Percentiles rank a stretch among this genome's conserved stretches.
Evolutionary conservation across 1,140 invertebrate genomes (phyloP).

Genomic region (Kradibia gibbosae): DNA sequence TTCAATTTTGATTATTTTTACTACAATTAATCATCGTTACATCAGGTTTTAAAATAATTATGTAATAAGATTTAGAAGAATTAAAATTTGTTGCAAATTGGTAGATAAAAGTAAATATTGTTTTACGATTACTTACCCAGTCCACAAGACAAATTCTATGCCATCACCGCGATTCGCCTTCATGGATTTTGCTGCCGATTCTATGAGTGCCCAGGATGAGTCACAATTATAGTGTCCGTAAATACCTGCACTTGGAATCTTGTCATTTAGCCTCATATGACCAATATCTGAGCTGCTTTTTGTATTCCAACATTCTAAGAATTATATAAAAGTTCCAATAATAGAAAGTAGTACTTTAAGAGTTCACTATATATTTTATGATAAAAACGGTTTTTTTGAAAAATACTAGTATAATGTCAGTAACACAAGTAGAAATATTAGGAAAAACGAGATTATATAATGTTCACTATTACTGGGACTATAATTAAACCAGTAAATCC

Average conservation of each 20-base stretch:
- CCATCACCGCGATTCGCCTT: slow-evolving; percentile 81
- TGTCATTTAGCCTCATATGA: slow-evolving; percentile 65
- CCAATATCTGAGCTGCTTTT: slow-evolving; percentile 60
- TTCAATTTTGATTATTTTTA: background rate
- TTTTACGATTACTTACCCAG: slow-evolving; percentile 78
- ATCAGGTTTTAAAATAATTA: background rate
- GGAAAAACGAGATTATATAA: too few relatives aligned
- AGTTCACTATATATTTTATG: too few relatives aligned
- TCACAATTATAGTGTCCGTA: slow-evolving; percentile 92
- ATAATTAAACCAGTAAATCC: too few relatives aligned
- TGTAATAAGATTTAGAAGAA: background rate
- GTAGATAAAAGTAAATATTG: background rate
- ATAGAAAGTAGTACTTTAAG: too few relatives aligned
- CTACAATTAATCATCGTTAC: background rate
- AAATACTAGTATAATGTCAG: too few relatives aligned
- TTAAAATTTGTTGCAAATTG: background rate
- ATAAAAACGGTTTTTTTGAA: too few relatives aligned
- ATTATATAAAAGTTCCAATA: background rate
- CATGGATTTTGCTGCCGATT: slow-evolving; percentile 89
- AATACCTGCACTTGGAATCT: slow-evolving; percentile 70
- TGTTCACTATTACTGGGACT: too few relatives aligned
- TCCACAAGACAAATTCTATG: slow-evolving; percentile 94
- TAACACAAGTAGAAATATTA: too few relatives aligned
- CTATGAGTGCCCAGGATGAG: slow-evolving; percentile 87
- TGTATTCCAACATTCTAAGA: slow-evolving; percentile 68